A percentile compares a stretch with the other conserved stretches of the same genome.
phyloP scores from a whole-genome alignment of 1,140 invertebrate genomes.

The Drosophila ficusphila region DNA sequence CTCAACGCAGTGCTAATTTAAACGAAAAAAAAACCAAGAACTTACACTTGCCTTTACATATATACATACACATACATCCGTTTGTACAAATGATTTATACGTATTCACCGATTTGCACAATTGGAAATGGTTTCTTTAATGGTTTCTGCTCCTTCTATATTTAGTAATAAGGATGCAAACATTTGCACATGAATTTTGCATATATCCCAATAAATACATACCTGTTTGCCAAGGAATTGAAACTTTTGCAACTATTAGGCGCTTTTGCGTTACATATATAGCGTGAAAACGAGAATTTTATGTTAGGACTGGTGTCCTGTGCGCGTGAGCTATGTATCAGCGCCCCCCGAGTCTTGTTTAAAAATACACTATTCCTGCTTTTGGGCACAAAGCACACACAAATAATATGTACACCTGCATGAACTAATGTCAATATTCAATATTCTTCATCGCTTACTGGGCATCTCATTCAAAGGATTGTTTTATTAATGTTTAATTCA shows the following conservation, averaged over 20 bases:
- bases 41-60: neutral
- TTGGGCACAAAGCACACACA: constrained; percentile 17
- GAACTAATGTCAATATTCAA: constrained; percentile 6
- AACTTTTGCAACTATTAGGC: neutral
- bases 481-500: constrained; percentile 4
- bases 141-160: constrained; percentile 26
- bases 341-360: constrained; percentile 28
- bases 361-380: constrained; percentile 19
- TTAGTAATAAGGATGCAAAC: constrained; percentile 30
- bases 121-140: constrained; percentile 12
- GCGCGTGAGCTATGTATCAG: constrained; percentile 31
- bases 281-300: constrained; percentile 21
- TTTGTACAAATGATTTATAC: constrained; percentile 16
- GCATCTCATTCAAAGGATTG: neutral
- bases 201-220: constrained; percentile 24
- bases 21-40: neutral
- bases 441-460: neutral
- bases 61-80: neutral
- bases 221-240: constrained; percentile 25
- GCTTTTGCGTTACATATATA: constrained; percentile 4
- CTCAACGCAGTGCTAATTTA: neutral
- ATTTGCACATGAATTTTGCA: constrained; percentile 3
- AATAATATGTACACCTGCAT: constrained; percentile 9
- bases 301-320: constrained; percentile 30
- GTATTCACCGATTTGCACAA: constrained; percentile 12